A percentile compares a stretch with the other conserved stretches of the same genome.
Evolutionary conservation across 2,888 invertebrate genomes (phyloP).

Genomic region (Uloborus plumipes): DNA sequence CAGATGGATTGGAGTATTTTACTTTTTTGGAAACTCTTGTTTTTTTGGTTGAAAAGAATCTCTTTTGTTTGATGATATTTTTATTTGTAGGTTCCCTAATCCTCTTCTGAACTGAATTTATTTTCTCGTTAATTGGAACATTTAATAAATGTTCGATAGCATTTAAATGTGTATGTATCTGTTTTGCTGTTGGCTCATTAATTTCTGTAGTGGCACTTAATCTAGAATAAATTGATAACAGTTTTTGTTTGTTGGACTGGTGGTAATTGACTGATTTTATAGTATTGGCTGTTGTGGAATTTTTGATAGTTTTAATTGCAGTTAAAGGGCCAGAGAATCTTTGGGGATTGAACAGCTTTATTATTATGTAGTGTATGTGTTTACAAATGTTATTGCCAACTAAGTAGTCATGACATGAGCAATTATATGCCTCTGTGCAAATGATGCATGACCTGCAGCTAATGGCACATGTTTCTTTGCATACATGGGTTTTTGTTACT

Average conservation of each 20-base stretch:
- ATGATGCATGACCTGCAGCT: not conserved
- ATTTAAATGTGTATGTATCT: not conserved
- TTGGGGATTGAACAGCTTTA: not conserved
- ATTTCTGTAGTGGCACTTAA: too few relatives aligned
- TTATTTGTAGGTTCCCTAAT: conserved; percentile 1
- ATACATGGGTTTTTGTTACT: not conserved
- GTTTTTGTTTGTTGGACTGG: not conserved
- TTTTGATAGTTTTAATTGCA: not conserved
- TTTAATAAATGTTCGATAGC: not conserved
- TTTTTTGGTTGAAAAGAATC: conserved; percentile 5
- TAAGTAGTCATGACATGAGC: not conserved
- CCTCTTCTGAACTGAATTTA: not conserved
- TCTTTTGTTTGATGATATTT: not conserved
- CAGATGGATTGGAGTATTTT: conserved; percentile 1
- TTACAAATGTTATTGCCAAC: conserved; percentile 1
- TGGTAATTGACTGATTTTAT: not conserved
- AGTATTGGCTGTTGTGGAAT: too few relatives aligned
- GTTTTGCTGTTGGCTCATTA: too few relatives aligned
- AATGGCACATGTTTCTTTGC: not conserved
- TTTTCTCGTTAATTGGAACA: not conserved
- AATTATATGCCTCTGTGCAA: not conserved
- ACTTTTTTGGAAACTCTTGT: not conserved
- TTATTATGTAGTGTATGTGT: not conserved
- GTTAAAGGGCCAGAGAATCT: not conserved
- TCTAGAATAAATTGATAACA: not conserved